A percentile compares a stretch with the other conserved stretches of the same genome.
Evolutionary conservation across 1,140 invertebrate species (phyloP).

Genomic region (Arion vulgaris): DNA sequence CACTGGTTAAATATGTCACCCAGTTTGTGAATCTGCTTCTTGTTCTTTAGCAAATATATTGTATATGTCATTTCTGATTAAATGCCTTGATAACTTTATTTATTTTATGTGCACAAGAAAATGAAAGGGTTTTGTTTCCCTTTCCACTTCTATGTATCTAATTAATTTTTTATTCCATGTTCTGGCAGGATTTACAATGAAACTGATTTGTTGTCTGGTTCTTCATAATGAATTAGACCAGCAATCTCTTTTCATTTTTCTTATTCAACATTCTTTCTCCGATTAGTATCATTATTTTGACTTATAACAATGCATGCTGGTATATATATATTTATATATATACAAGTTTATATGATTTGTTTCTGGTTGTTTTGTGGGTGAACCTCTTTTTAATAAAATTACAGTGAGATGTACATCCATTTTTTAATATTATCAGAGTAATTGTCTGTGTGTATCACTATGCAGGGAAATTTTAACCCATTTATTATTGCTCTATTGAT

Average conservation of each 20-base stretch:
- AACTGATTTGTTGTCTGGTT: neutral
- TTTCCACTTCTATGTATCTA: neutral
- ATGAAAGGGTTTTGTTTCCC: neutral
- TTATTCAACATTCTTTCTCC: neutral
- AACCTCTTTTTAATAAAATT: neutral
- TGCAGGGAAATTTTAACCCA: slow-evolving; percentile 8
- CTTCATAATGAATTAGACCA: slow-evolving; percentile 4
- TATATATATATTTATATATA: neutral
- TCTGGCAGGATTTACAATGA: slow-evolving; percentile 35
- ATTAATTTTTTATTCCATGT: neutral
- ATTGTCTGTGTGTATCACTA: neutral
- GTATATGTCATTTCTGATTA: neutral
- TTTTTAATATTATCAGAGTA: neutral
- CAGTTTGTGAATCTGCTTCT: no score
- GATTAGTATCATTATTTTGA: neutral
- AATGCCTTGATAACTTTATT: neutral
- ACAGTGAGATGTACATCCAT: neutral
- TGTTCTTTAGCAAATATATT: neutral
- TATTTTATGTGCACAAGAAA: neutral
- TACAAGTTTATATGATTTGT: neutral
- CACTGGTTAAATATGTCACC: no score
- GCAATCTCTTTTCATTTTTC: neutral
- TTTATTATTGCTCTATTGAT: neutral
- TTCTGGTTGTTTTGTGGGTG: neutral
- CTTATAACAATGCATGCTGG: neutral